Conservation (phyloP, 2,888 invertebrate species). For the Caenorhabditis sulstoni region DNA sequence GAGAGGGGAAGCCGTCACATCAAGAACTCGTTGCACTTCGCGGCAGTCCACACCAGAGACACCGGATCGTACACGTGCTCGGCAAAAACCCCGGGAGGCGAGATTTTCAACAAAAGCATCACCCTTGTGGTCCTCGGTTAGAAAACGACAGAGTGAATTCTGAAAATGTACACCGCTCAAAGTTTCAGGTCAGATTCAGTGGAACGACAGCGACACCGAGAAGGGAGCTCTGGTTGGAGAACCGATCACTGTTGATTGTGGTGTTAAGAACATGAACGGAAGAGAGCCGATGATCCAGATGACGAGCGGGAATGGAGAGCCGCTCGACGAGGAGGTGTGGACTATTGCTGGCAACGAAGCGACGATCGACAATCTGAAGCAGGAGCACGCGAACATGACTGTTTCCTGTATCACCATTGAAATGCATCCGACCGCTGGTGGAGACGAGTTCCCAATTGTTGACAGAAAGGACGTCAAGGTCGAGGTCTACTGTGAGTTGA, state of each 20-base stretch:
- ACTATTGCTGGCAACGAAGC: slow-evolving; percentile 71
- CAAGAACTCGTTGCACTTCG: slow-evolving; percentile 71
- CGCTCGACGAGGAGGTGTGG: slow-evolving; percentile 66
- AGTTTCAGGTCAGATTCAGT: slow-evolving; percentile 71
- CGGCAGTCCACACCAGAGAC: slow-evolving; percentile 66
- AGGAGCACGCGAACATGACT: slow-evolving; percentile 64
- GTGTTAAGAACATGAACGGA: slow-evolving; percentile 55
- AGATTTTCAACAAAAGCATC: slow-evolving; percentile 57
- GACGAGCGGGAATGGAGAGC: slow-evolving; percentile 71
- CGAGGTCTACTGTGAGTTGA: slow-evolving; percentile 71
- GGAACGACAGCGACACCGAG: slow-evolving; percentile 64
- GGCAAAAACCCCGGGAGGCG: slow-evolving; percentile 66
- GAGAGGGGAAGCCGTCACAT: slow-evolving; percentile 60
- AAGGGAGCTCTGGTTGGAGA: slow-evolving; percentile 74
- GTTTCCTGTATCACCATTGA: slow-evolving; percentile 66
- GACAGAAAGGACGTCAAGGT: slow-evolving; percentile 69
- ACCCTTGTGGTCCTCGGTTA: slow-evolving; percentile 66
- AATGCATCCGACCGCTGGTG: slow-evolving; percentile 44
- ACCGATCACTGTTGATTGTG: slow-evolving; percentile 76
- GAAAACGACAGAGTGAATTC: background rate
- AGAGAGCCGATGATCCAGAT: slow-evolving; percentile 70
- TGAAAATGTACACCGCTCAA: background rate
- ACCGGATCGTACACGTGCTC: slow-evolving; percentile 65
- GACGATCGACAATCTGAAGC: slow-evolving; percentile 69
- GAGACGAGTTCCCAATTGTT: slow-evolving; percentile 63